phyloP scores from a whole-genome alignment of 2,888 invertebrate species.

The Caenorhabditis zanzibari region DNA sequence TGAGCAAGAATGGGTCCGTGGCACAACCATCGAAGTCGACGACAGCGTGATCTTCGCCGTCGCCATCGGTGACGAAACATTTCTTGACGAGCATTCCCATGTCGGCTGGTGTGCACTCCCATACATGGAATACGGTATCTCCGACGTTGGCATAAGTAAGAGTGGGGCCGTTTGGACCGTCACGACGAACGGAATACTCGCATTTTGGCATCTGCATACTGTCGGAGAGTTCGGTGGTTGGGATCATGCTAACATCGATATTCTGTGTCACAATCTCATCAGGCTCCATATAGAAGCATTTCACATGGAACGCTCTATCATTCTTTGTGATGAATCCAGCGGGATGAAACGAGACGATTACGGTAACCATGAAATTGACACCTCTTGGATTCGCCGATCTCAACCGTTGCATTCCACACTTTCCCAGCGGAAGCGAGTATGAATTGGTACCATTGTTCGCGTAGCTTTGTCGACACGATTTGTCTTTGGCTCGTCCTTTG shows the following conservation, averaged over 20 bases:
- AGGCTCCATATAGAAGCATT: conserved; percentile 83
- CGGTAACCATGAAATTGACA: conserved; percentile 81
- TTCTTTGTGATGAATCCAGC: conserved; percentile 83
- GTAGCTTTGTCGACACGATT: conserved; percentile 80
- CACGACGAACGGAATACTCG: conserved; percentile 79
- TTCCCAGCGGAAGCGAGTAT: conserved; percentile 81
- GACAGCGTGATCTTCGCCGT: conserved; percentile 82
- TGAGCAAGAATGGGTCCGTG: conserved; percentile 78
- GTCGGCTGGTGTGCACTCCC: conserved; percentile 81
- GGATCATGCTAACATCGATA: conserved; percentile 82
- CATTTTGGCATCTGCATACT: conserved; percentile 82
- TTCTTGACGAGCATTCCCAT: conserved; percentile 83
- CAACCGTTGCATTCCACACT: conserved; percentile 83
- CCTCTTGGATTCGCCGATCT: conserved; percentile 83
- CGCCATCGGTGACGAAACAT: conserved; percentile 82
- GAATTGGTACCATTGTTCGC: conserved; percentile 79
- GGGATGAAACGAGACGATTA: conserved; percentile 83
- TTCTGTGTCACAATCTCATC: conserved; percentile 82
- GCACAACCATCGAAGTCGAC: conserved; percentile 81
- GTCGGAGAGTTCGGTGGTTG: conserved; percentile 80
- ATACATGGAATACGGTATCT: conserved; percentile 82
- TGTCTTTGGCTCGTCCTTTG: conserved; percentile 82
- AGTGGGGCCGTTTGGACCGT: conserved; percentile 78
- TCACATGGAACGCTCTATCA: conserved; percentile 82
- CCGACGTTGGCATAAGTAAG: conserved; percentile 82